Base-by-base conservation (phyloP, 2,113 vertebrate species). In the Climacteris rufus region DNA sequence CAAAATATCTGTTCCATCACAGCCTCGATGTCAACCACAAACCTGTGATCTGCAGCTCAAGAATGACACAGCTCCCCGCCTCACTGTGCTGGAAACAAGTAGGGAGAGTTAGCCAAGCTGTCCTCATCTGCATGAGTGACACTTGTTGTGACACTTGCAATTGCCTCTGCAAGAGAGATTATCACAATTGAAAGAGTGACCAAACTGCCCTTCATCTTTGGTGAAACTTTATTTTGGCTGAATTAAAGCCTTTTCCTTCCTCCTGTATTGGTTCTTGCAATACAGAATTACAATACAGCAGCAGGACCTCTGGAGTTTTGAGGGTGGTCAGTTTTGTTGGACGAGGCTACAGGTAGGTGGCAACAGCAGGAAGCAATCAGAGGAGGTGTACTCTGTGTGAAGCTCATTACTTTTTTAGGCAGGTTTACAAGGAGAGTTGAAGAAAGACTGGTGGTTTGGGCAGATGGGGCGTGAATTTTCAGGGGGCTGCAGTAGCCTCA, bases 61-160 rank as follows among this genome's bases (percentile, higher is more conserved):
- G 2, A 54, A 9, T 45, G 39, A 64, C 15, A 22, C 20, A 50
- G 5, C 10, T 85, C 30, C 30, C 42, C 71, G 21, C 11, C 17
- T 11, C n/a, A 6, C 7, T 4, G 2, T 30, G 8, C n/a, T 65
- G 13, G 14, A 10, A 18, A n/a, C 0, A 3, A 7, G 7, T 11
- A 61, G 33, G 39, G 12, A 53, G 6, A 87, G 17, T 16, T 53
- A 72, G 30, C 1, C 53, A 50, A 63, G 9, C 3, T 42, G 11
- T 27, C 30, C 42, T 56, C 33, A 19, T 57, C 49, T 79, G 30
- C 37, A 18, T 15, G 31, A 63, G 10, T 42, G 33, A 31, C 13
- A 23, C 45, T 39, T 52, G 13, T 18, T 39, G 33, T 15, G 35
- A 2, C 9, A 52, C 24, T 30, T 82, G 28, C 37, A 74, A 31